These are phyloP conservation scores for Harpalus rubripes DNA, from an alignment of 2,888 invertebrate genomes.

Conservation along the genomic window DNA sequence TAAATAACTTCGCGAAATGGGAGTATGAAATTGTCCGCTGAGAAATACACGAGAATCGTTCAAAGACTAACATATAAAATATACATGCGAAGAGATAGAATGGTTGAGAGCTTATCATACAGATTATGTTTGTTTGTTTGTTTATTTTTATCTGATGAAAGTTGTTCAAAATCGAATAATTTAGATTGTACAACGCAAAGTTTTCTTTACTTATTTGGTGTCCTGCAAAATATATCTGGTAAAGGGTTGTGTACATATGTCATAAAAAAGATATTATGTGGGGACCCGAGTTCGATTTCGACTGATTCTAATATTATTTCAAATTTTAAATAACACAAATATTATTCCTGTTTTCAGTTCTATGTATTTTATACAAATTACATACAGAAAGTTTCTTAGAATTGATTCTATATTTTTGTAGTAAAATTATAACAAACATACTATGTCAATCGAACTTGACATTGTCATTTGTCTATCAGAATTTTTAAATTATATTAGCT, in stretches of 20 bases:
- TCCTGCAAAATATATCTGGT: not conserved
- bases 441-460: too few relatives aligned
- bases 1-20: conserved; percentile 34
- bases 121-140: not conserved
- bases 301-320: too few relatives aligned
- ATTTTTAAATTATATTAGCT: too few relatives aligned
- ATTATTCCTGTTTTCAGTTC: too few relatives aligned
- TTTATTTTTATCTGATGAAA: not conserved
- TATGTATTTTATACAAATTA: too few relatives aligned
- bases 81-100: not conserved
- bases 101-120: not conserved
- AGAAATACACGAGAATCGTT: conserved; percentile 21
- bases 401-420: too few relatives aligned
- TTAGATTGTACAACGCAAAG: not conserved
- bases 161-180: not conserved
- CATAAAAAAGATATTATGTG: too few relatives aligned
- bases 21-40: conserved; percentile 45
- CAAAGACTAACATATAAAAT: not conserved
- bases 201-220: not conserved
- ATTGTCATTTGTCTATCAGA: too few relatives aligned
- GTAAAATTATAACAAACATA: too few relatives aligned
- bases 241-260: not conserved
- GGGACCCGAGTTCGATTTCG: too few relatives aligned
- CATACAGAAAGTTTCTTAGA: too few relatives aligned
- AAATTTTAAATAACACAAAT: too few relatives aligned